Percentiles rank a stretch among this genome's conserved stretches.
Evolutionary conservation across 1,140 invertebrate genomes (phyloP).

Genomic region (Charaxes varanes): DNA sequence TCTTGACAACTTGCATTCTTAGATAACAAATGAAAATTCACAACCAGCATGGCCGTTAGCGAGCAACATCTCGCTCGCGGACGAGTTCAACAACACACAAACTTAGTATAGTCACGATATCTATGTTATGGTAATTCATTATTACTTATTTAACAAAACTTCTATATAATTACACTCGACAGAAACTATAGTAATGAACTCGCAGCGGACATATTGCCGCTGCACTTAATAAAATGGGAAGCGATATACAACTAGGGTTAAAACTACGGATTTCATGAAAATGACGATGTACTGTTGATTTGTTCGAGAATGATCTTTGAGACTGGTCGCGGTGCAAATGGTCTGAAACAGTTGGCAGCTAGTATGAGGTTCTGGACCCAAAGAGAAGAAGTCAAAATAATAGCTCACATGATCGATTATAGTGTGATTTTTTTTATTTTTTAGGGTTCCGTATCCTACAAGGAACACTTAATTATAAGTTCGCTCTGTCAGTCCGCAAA

Average conservation of each 20-base stretch:
- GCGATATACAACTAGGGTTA: conserved; percentile 40
- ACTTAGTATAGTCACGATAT: conserved; percentile 50
- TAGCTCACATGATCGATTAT: too few species aligned
- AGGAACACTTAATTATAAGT: too few species aligned
- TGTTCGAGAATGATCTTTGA: conserved; percentile 28
- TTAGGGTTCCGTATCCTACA: too few species aligned
- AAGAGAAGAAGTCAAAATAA: too few species aligned
- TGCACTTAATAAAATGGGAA: conserved; percentile 40
- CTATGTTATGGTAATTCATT: conserved; percentile 64
- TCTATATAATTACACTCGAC: conserved; percentile 29
- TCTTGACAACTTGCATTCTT: too few species aligned
- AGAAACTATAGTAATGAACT: conserved; percentile 31
- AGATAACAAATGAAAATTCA: too few species aligned
- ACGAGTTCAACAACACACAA: conserved; percentile 42
- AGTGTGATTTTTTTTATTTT: too few species aligned
- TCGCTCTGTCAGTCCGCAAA: too few species aligned
- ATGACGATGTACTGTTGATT: conserved; percentile 20
- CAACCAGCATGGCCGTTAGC: too few species aligned
- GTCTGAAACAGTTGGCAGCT: too few species aligned
- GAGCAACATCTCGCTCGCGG: conserved; percentile 23
- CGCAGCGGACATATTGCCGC: conserved; percentile 24
- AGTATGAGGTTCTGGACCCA: too few species aligned
- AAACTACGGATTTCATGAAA: conserved; percentile 33
- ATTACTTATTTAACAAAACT: conserved; percentile 58
- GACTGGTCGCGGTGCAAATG: conserved; percentile 3